These are phyloP conservation scores for Propithecus perrieri DNA, from an alignment of 2,797 vertebrate species.

Conservation along the genomic window DNA sequence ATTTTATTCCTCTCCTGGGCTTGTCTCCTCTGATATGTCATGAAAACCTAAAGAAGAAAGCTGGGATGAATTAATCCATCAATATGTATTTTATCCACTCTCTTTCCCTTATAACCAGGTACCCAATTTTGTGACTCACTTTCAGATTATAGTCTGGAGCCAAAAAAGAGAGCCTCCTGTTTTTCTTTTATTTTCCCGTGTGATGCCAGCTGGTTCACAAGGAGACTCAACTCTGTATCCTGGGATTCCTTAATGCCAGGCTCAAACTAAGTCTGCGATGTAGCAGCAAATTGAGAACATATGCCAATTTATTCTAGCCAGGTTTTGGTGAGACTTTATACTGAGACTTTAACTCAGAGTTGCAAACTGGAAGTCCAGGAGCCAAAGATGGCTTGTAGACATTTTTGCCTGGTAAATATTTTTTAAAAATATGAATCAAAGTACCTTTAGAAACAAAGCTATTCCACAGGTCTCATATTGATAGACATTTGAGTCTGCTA, in stretches of 20 bases:
- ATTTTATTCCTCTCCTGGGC: not conserved
- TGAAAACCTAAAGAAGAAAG: conserved; percentile 39
- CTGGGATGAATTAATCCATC: not conserved
- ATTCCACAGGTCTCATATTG: not conserved
- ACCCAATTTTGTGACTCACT: not conserved
- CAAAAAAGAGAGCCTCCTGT: not conserved
- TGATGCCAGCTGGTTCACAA: conserved; percentile 38
- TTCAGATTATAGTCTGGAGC: not conserved
- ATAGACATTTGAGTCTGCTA: not conserved
- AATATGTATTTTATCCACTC: not conserved
- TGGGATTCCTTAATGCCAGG: conserved; percentile 27
- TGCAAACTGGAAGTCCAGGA: not conserved
- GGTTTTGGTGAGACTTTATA: conserved; percentile 36
- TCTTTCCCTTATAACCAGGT: not conserved
- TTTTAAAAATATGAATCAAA: not conserved
- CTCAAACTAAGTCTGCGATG: not conserved
- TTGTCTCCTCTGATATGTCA: conserved; percentile 9
- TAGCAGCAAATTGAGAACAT: conserved; percentile 41
- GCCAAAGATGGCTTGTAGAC: not conserved
- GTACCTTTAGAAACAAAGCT: not conserved
- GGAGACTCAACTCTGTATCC: not conserved
- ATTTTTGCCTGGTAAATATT: not conserved
- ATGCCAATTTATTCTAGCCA: conserved; percentile 48
- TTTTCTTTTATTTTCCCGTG: not conserved
- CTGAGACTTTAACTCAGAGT: conserved; percentile 14